Percentiles rank a stretch among this genome's conserved stretches.
phyloP scores from a whole-genome alignment of 2,797 vertebrate species.

The Rhabdomys pumilio region DNA sequence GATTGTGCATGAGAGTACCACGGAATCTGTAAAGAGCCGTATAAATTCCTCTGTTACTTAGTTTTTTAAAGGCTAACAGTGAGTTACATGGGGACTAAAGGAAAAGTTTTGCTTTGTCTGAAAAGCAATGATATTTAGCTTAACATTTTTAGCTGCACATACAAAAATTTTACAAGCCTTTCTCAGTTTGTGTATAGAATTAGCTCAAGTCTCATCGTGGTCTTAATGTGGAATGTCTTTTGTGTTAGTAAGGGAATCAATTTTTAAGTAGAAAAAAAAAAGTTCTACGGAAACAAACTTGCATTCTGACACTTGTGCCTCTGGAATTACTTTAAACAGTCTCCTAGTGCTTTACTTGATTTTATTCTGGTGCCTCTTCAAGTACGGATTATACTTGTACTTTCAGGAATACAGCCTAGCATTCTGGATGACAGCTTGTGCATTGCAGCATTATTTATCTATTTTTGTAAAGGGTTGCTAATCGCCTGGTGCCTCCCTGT shows the following conservation, averaged over 20 bases:
- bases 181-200: not conserved
- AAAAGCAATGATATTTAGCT: not conserved
- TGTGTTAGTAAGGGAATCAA: not conserved
- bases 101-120: constrained; percentile 25
- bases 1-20: not conserved
- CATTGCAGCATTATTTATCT: constrained; percentile 83
- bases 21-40: not conserved
- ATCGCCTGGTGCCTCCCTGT: constrained; percentile 84
- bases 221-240: constrained; percentile 36
- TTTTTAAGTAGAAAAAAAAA: constrained; percentile 53
- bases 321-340: constrained; percentile 27
- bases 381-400: constrained; percentile 66
- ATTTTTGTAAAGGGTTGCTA: constrained; percentile 84
- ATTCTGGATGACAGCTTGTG: constrained; percentile 71
- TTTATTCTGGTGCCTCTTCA: constrained; percentile 64
- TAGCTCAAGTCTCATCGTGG: constrained; percentile 7
- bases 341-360: constrained; percentile 29
- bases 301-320: not conserved
- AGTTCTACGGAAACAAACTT: constrained; percentile 49
- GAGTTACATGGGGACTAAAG: not conserved
- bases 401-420: constrained; percentile 73
- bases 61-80: constrained; percentile 25
- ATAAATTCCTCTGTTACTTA: not conserved
- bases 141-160: not conserved
- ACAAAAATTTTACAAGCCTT: constrained; percentile 13